Percentiles rank a stretch among this genome's conserved stretches.
These are phyloP conservation scores for Etheostoma spectabile DNA, from an alignment of 2,113 vertebrate genomes.

Conservation along the genomic window DNA sequence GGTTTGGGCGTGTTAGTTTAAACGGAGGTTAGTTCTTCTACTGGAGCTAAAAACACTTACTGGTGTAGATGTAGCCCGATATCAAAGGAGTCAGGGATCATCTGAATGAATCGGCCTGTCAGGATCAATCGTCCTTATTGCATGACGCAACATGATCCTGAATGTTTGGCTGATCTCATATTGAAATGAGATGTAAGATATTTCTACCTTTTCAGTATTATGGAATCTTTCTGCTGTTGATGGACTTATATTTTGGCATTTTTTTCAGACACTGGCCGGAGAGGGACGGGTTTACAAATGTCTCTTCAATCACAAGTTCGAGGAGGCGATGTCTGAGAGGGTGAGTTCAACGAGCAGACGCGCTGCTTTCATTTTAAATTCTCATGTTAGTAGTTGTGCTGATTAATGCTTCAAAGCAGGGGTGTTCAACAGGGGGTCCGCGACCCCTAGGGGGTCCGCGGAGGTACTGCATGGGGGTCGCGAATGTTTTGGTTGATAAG, in stretches of 20 bases:
- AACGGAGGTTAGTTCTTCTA: no score
- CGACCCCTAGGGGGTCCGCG: no score
- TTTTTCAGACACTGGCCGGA: slow-evolving; percentile 90
- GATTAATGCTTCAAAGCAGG: neutral
- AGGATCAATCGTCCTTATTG: no score
- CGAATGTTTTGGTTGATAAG: no score
- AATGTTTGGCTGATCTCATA: neutral
- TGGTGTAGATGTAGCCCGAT: no score
- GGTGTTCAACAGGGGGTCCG: no score
- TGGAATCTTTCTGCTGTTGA: neutral
- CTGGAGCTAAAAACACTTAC: no score
- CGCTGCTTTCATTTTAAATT: neutral
- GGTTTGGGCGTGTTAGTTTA: no score
- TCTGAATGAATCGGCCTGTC: no score
- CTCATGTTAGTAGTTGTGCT: neutral
- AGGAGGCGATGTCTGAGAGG: slow-evolving; percentile 95
- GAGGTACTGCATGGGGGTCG: no score
- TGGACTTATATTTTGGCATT: neutral
- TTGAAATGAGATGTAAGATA: neutral
- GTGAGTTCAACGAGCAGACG: slow-evolving; percentile 71
- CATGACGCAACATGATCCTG: no score
- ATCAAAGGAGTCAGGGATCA: no score
- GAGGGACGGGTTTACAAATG: slow-evolving; percentile 97
- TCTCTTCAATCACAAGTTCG: slow-evolving; percentile 98
- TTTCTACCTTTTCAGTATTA: neutral